A percentile compares a stretch with the other conserved stretches of the same genome.
phyloP scores from a whole-genome alignment of 1,140 invertebrate species.

The Semibalanus balanoides region DNA sequence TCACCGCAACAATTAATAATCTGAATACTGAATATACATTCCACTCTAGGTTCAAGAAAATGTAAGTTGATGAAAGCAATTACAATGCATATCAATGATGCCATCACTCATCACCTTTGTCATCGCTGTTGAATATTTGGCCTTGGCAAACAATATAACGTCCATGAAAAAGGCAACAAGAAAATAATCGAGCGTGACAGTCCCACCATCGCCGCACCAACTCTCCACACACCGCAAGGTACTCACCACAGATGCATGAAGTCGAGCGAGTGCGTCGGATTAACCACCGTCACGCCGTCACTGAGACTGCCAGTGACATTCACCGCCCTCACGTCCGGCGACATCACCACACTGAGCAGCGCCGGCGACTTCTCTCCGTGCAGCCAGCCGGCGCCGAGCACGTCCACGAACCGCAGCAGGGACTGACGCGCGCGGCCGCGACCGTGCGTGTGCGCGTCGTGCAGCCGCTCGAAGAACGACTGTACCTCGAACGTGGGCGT shows the following conservation, averaged over 20 bases:
- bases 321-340: slow-evolving; percentile 64
- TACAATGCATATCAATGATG: too few relatives aligned
- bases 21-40: too few relatives aligned
- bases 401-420: slow-evolving; percentile 62
- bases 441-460: not conserved
- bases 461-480: slow-evolving; percentile 30
- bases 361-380: slow-evolving; percentile 91
- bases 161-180: too few relatives aligned
- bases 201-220: too few relatives aligned
- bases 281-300: slow-evolving; percentile 83
- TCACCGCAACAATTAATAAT: too few relatives aligned
- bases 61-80: too few relatives aligned
- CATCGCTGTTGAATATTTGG: too few relatives aligned
- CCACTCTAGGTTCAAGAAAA: too few relatives aligned
- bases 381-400: slow-evolving; percentile 83
- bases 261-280: slow-evolving; percentile 61
- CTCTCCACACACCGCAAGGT: too few relatives aligned
- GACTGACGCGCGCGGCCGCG: slow-evolving; percentile 41
- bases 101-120: too few relatives aligned
- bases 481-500: slow-evolving; percentile 77
- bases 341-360: slow-evolving; percentile 71
- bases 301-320: slow-evolving; percentile 70
- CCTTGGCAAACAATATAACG: too few relatives aligned
- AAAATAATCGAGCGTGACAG: too few relatives aligned
- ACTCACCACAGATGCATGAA: slow-evolving; percentile 33